Conservation (phyloP, 2,888 invertebrate species). For the Eugnorisma glareosa region DNA sequence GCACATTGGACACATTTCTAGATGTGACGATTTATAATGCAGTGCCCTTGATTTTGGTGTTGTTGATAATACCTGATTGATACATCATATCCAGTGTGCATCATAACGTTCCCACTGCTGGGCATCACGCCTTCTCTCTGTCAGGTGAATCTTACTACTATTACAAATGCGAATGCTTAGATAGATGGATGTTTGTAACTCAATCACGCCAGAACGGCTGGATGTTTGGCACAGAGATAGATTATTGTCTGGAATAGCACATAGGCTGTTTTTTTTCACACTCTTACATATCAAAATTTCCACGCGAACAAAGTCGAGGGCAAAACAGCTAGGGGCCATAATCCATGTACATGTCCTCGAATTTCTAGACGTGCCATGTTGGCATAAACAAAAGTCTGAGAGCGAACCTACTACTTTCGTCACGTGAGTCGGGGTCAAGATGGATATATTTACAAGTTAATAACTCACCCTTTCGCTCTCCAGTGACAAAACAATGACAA, state of each 20-base stretch:
- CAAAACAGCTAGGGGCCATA: background rate
- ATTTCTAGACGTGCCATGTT: background rate
- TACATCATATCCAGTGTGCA: background rate
- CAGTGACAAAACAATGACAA: background rate
- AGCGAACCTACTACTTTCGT: background rate
- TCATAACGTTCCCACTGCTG: background rate
- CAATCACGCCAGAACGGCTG: no score
- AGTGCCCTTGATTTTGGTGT: background rate
- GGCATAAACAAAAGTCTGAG: background rate
- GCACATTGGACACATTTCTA: background rate
- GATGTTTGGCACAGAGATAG: background rate
- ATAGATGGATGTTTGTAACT: no score
- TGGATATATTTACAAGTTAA: background rate
- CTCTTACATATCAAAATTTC: background rate
- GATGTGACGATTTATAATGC: background rate
- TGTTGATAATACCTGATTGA: background rate
- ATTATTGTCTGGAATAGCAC: background rate
- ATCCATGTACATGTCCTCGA: background rate
- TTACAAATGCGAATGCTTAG: background rate
- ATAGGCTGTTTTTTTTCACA: background rate
- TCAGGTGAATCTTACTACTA: background rate
- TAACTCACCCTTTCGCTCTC: background rate
- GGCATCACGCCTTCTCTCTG: background rate
- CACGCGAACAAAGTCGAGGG: background rate
- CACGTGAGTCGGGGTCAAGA: background rate